These are phyloP conservation scores for Arrhopalites spinosus DNA, from an alignment of 2,888 invertebrate genomes.

Conservation along the genomic window DNA sequence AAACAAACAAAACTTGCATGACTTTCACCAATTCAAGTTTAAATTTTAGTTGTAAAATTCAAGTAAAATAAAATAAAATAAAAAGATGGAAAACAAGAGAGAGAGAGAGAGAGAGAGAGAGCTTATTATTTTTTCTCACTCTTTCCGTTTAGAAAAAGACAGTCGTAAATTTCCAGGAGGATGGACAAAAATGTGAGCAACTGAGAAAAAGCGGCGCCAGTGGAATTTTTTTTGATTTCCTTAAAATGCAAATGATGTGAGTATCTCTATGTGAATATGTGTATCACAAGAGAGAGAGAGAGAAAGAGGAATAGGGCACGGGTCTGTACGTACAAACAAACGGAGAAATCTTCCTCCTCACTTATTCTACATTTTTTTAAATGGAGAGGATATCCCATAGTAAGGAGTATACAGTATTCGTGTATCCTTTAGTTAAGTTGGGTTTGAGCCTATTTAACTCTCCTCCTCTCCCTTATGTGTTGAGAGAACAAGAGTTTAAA, in stretches of 20 bases:
- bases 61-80: no score
- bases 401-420: neutral
- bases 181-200: neutral
- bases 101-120: neutral
- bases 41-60: no score
- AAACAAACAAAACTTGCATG: neutral
- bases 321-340: neutral
- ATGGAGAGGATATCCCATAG: neutral
- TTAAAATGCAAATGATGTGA: slow-evolving; percentile 48
- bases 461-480: neutral
- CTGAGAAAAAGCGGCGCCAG: slow-evolving; percentile 36
- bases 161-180: slow-evolving; percentile 40
- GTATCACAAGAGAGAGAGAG: neutral
- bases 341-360: neutral
- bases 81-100: neutral
- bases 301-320: neutral
- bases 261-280: neutral
- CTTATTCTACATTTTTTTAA: neutral
- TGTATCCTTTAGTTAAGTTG: neutral
- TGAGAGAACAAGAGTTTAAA: neutral
- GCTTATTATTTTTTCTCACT: slow-evolving; percentile 29
- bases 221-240: slow-evolving; percentile 43
- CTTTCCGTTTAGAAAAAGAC: slow-evolving; percentile 21
- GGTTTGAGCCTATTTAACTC: neutral
- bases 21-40: no score